Base-by-base conservation (phyloP, 2,888 invertebrate genomes). In the Capitulum mitella region DNA sequence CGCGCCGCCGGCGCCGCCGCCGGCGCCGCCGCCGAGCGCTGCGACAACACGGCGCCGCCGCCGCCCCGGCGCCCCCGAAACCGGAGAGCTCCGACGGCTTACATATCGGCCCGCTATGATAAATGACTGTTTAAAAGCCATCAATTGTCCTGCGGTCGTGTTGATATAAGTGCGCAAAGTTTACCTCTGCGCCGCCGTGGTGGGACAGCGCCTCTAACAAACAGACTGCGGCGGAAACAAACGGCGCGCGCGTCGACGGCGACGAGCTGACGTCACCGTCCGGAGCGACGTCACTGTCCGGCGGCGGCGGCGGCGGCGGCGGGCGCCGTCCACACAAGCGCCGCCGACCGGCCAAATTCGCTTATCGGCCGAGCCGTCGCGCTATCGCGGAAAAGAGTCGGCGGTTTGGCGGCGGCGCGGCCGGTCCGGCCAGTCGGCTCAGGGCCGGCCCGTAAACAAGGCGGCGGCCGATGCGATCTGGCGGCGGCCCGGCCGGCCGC, bases 81-180 rank as follows among this genome's bases (percentile, higher is more conserved):
- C 70, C 70, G 26, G 40, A 37, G 70, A 19, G 22, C 26, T 2
- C 40, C 40, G 40, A 16, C 70, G 40, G 70, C 70, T 70, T 29
- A n/a, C 6, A 58, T 58, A 58, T 58, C 58, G 6, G 29, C 29
- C 29, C 29, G 22, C 40, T 6, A 70, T 70, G 70, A 70, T 40
- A 8, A 26, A 37, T 22, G 70, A 40, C 70, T 70, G 70, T 37
- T 70, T 22, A 70, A 70, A 37, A 12, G 70, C 26, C 70, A 40
- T 70, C 70, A 37, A 40, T 37, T 70, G 70, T 34, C 22, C 8
- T 37, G 1, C 70, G 70, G 26, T 19, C 37, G 70, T 70, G 70
- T 70, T 70, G 70, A 70, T 40, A 40, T 70, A 70, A 19, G 70
- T 70, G 70, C 70, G 70, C 70, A 22, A 37, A 70, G 70, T 70